A percentile compares a stretch with the other conserved stretches of the same genome.
phyloP scores from a whole-genome alignment of 2,888 invertebrate species.

The Chymomyza caudatula region DNA sequence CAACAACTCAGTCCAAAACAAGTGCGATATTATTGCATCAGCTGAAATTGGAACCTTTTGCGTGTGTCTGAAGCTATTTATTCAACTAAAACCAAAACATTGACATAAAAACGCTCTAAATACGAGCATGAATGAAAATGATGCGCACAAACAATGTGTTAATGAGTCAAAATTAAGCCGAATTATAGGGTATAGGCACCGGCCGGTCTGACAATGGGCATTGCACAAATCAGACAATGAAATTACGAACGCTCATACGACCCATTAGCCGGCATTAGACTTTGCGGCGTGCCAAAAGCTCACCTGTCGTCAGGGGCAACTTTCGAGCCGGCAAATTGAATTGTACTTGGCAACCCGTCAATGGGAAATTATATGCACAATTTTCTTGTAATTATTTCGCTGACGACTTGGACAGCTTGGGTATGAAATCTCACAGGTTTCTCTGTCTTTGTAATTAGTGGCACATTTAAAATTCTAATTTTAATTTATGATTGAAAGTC shows the following conservation, averaged over 20 bases:
- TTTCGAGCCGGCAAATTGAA: conserved; percentile 1
- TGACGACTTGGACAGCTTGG: conserved; percentile 34
- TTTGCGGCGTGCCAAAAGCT: conserved; percentile 9
- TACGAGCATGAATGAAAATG: conserved; percentile 11
- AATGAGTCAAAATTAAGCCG: not conserved
- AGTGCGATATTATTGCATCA: conserved; percentile 58
- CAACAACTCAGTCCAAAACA: not conserved
- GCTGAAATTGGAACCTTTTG: conserved; percentile 20
- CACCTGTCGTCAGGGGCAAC: conserved; percentile 13
- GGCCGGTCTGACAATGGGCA: not conserved
- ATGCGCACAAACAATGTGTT: conserved; percentile 9
- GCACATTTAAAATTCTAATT: conserved; percentile 68
- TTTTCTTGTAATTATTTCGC: conserved; percentile 61
- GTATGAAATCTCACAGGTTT: conserved; percentile 71
- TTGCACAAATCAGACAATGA: conserved; percentile 14
- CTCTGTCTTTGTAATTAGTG: conserved; percentile 55
- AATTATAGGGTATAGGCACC: not conserved
- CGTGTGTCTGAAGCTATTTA: conserved; percentile 33
- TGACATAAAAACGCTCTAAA: conserved; percentile 32
- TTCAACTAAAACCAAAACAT: conserved; percentile 63
- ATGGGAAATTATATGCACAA: conserved; percentile 49
- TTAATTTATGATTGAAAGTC: conserved; percentile 71
- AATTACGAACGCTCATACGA: conserved; percentile 42
- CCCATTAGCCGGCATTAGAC: conserved; percentile 17
- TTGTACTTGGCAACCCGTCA: conserved; percentile 37